phyloP scores from a whole-genome alignment of 2,797 vertebrate genomes.

The Rhinella marina region DNA sequence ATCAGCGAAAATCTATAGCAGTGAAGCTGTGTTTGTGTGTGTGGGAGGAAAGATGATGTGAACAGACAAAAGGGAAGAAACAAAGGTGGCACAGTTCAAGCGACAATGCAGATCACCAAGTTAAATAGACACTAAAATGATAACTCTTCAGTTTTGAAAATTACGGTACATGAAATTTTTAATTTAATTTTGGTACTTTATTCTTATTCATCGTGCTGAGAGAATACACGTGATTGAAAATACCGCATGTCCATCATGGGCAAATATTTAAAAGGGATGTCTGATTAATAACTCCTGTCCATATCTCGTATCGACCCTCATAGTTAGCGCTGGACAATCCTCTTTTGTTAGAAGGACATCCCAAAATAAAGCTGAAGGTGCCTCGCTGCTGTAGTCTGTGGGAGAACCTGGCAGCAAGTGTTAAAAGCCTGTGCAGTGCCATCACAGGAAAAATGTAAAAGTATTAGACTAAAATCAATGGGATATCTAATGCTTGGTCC shows the following conservation, averaged over 20 bases:
- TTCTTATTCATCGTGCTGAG: background rate
- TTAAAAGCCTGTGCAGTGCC: background rate
- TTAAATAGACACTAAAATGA: background rate
- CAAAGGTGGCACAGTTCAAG: constrained; percentile 12
- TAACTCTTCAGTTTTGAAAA: background rate
- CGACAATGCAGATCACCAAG: background rate
- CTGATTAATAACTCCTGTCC: no score
- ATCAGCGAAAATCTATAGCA: constrained; percentile 32
- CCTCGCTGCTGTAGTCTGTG: no score
- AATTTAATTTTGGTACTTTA: background rate
- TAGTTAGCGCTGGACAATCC: no score
- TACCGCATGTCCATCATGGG: background rate
- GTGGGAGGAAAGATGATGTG: constrained; percentile 12
- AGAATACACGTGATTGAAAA: background rate
- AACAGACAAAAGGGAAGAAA: constrained; percentile 22
- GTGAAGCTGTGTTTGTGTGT: constrained; percentile 19
- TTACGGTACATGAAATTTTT: background rate
- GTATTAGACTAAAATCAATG: background rate
- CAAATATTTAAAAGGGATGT: background rate
- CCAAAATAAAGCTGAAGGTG: no score
- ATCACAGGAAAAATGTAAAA: background rate
- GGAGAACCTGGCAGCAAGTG: background rate
- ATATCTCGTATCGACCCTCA: no score
- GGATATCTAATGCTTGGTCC: background rate
- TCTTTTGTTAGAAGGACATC: no score